A percentile compares a stretch with the other conserved stretches of the same genome.
These are phyloP conservation scores for Scaptomyza hsui DNA, from an alignment of 1,140 invertebrate genomes.

Conservation along the genomic window DNA sequence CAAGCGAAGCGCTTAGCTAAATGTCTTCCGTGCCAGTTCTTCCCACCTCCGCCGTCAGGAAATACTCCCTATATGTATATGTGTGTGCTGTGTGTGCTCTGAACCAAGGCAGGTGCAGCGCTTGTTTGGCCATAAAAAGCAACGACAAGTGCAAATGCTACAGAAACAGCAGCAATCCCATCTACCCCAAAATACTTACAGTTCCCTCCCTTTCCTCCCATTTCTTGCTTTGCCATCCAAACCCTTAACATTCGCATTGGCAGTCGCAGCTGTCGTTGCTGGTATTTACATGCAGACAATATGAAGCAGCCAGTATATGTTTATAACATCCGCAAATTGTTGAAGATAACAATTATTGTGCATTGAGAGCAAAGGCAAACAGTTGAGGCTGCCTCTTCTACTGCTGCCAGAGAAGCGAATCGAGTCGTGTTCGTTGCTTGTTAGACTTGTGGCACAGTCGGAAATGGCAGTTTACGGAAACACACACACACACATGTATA, in stretches of 20 bases:
- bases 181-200: not conserved
- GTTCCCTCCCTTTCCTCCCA: not conserved
- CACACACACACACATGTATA: constrained; percentile 32
- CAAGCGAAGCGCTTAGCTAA: constrained; percentile 79
- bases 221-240: not conserved
- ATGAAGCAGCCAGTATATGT: constrained; percentile 79
- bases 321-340: constrained; percentile 82
- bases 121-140: constrained; percentile 68
- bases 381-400: constrained; percentile 22
- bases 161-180: constrained; percentile 8
- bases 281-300: constrained; percentile 80
- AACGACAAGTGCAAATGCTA: constrained; percentile 73
- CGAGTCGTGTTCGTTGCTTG: constrained; percentile 31
- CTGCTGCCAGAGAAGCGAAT: constrained; percentile 26
- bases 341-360: constrained; percentile 82
- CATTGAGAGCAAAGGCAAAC: constrained; percentile 72
- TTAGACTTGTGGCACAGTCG: constrained; percentile 54
- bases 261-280: constrained; percentile 58
- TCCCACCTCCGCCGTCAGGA: constrained; percentile 57
- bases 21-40: constrained; percentile 78
- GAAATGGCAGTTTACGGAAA: constrained; percentile 81
- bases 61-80: constrained; percentile 41
- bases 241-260: constrained; percentile 16
- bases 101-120: constrained; percentile 61
- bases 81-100: constrained; percentile 8